A percentile compares a stretch with the other conserved stretches of the same genome.
Conservation (phyloP, 2,888 invertebrate species). For the Pristionchus mayeri region DNA sequence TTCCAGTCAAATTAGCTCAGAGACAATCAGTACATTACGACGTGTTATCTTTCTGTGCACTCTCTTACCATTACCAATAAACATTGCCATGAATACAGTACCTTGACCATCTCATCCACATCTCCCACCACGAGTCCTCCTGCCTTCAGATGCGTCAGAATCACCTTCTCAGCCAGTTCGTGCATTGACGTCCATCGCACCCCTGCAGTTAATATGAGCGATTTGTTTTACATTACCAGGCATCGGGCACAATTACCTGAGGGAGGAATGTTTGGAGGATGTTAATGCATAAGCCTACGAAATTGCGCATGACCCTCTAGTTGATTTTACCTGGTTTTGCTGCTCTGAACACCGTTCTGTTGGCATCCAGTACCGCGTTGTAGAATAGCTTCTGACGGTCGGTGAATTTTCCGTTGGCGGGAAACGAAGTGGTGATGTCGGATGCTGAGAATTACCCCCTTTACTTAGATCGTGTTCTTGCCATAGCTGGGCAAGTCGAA, state of each 20-base stretch:
- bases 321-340: conserved; percentile 84
- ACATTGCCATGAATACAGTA: too few relatives aligned
- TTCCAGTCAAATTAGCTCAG: too few relatives aligned
- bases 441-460: conserved; percentile 80
- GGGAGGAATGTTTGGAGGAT: too few relatives aligned
- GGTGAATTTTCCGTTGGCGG: conserved; percentile 93
- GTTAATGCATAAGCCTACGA: too few relatives aligned
- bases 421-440: conserved; percentile 96
- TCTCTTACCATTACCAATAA: too few relatives aligned
- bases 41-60: too few relatives aligned
- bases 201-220: conserved; percentile 77
- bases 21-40: too few relatives aligned
- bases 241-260: too few relatives aligned
- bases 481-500: too few relatives aligned
- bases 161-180: conserved; percentile 83
- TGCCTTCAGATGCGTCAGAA: conserved; percentile 84
- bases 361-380: conserved; percentile 89
- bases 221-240: too few relatives aligned
- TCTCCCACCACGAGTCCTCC: conserved; percentile 84
- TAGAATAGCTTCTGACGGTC: conserved; percentile 88
- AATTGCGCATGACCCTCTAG: neutral
- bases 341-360: conserved; percentile 87
- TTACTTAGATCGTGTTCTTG: too few relatives aligned
- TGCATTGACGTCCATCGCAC: conserved; percentile 96
- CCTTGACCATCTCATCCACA: conserved; percentile 79